These are phyloP conservation scores for Cephus spinipes DNA, from an alignment of 2,888 invertebrate species.

Conservation along the genomic window DNA sequence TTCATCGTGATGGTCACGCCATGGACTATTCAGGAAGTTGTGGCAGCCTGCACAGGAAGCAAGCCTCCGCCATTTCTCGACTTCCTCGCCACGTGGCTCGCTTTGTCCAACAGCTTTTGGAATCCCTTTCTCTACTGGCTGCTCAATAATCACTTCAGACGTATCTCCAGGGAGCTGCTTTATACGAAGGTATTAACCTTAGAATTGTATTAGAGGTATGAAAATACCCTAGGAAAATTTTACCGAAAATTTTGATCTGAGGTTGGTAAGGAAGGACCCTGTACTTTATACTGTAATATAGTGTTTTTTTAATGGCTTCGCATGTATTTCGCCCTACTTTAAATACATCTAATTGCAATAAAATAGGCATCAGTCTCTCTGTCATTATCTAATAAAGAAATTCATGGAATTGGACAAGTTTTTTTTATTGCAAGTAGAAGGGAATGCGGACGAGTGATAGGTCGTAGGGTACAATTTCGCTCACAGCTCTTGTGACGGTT, in stretches of 20 bases:
- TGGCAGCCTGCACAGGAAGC: slow-evolving; percentile 89
- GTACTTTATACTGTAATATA: too few species aligned
- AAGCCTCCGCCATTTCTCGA: slow-evolving; percentile 86
- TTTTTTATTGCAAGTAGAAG: too few species aligned
- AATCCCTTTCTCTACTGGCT: slow-evolving; percentile 92
- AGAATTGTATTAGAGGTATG: neutral
- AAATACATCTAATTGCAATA: too few species aligned
- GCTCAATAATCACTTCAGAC: slow-evolving; percentile 85
- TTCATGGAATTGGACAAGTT: too few species aligned
- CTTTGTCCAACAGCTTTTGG: slow-evolving; percentile 90
- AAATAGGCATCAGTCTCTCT: neutral
- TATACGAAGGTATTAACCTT: slow-evolving; percentile 74
- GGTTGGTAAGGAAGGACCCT: neutral
- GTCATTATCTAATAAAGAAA: neutral
- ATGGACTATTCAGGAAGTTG: slow-evolving; percentile 91
- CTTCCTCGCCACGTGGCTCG: slow-evolving; percentile 88
- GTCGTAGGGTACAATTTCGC: too few species aligned
- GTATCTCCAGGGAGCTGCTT: slow-evolving; percentile 81
- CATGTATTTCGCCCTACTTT: too few species aligned
- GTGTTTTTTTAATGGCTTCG: too few species aligned
- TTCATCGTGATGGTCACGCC: slow-evolving; percentile 93
- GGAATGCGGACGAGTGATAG: too few species aligned
- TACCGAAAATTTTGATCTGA: neutral
- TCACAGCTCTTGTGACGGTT: too few species aligned
- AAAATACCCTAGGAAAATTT: neutral